Percentiles rank a stretch among this genome's conserved stretches.
phyloP scores from a whole-genome alignment of 1,140 invertebrate genomes.

The Bombus soroeensis region DNA sequence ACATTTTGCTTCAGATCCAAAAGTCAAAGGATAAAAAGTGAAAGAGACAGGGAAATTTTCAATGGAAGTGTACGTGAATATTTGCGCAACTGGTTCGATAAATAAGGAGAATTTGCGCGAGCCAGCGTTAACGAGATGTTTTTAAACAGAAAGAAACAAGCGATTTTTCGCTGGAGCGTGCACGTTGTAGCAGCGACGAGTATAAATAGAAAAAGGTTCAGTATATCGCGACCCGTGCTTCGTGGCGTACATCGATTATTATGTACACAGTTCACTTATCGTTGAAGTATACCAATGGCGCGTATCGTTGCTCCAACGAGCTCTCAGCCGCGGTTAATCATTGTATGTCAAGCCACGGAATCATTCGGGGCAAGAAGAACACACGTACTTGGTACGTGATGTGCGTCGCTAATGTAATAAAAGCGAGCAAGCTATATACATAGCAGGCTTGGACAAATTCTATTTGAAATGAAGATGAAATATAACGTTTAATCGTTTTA shows the following conservation, averaged over 20 bases:
- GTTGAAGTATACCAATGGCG: background rate
- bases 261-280: slow-evolving; percentile 32
- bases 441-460: too few species aligned
- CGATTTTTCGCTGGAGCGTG: slow-evolving; percentile 14
- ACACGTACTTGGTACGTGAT: background rate
- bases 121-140: slow-evolving; percentile 9
- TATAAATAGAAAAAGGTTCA: slow-evolving; percentile 44
- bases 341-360: background rate
- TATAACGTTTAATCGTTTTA: background rate
- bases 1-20: background rate
- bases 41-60: background rate
- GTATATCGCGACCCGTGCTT: slow-evolving; percentile 15
- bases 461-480: too few species aligned
- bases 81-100: background rate
- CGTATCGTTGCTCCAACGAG: background rate
- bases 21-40: background rate
- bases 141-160: slow-evolving; percentile 37
- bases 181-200: background rate
- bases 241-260: background rate
- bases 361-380: background rate
- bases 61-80: background rate
- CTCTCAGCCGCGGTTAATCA: slow-evolving; percentile 3
- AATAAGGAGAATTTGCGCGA: slow-evolving; percentile 7
- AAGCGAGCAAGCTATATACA: background rate
- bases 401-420: background rate